Base-by-base conservation (phyloP, 2,888 invertebrate genomes). In the Andrena fulva region DNA sequence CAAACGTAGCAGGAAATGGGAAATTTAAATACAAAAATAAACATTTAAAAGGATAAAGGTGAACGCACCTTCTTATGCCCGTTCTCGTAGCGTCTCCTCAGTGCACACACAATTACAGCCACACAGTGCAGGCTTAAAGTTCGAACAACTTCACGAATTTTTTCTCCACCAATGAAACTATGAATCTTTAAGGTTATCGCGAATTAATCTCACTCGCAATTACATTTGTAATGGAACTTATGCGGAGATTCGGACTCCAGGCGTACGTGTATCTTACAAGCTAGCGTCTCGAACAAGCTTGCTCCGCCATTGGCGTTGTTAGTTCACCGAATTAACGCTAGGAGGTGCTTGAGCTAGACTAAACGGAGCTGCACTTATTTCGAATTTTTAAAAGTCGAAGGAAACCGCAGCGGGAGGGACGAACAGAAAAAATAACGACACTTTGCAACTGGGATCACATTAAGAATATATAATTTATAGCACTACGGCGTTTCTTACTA, bases 31-130 rank as follows among this genome's bases (percentile, higher is more conserved):
- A 52, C 16, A 71, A 71, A 79, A 71, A 80, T 80, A 72, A 72
- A 79, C 29, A 63, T 72, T 80, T 63, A 72, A 50, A 63, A 63
- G 54, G 50, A 80, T 72, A 63, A 68, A 79, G 72, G 67, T 80
- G 80, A 80, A 80, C 72, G 72, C 80, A 80, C 80, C 80, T 80
- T 80, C 16, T 42, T 35, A 48, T 35, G 50, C 56, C 79, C 62
- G 67, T 80, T 68, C 80, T 80, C 35, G 72, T 72, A 79, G 80
- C 80, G 80, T 80, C 80, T 71, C 66, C 80, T 56, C 35, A 67
- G 66, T 71, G 42, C 48, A 42, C 33, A 59, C 69, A 70, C 60
- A 71, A 66, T 62, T 80, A 6, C 60, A 69, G 20, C 63, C 50
- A 31, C 69, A 62, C 31, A 31, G 8, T 54, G 20, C 4, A 48